Percentiles rank a stretch among this genome's conserved stretches.
Conservation (phyloP, 2,888 invertebrate genomes). For the Diaprepes abbreviatus region DNA sequence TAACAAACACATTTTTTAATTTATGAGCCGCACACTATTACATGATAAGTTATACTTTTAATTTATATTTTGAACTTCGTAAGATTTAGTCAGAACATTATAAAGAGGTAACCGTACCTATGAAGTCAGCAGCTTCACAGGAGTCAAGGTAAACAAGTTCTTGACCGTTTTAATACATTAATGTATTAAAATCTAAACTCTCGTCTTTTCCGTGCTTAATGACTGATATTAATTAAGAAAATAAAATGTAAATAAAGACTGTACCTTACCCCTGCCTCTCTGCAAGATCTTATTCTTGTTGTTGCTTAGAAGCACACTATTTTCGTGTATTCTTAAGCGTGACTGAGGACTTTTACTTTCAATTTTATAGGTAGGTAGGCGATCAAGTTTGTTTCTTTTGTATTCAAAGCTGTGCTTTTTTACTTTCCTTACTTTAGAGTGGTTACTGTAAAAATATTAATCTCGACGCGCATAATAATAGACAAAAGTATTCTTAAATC, state of each 20-base stretch:
- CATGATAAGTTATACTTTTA: neutral
- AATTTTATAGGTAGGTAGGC: constrained; percentile 67
- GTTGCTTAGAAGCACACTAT: constrained; percentile 46
- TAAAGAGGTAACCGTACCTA: constrained; percentile 40
- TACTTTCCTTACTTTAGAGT: constrained; percentile 58
- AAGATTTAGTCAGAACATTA: constrained; percentile 33
- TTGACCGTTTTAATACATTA: constrained; percentile 49
- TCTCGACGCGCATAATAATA: neutral
- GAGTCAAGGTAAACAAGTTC: constrained; percentile 66
- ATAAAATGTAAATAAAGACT: constrained; percentile 14
- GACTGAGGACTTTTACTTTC: constrained; percentile 61
- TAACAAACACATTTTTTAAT: neutral
- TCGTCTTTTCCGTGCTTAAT: constrained; percentile 29
- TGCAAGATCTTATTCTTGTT: constrained; percentile 34
- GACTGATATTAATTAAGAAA: constrained; percentile 19
- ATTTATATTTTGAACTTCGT: constrained; percentile 33
- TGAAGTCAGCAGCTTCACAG: constrained; percentile 59
- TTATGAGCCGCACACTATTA: neutral
- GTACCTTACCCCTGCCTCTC: constrained; percentile 37
- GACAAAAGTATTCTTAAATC: neutral
- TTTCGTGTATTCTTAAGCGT: constrained; percentile 51
- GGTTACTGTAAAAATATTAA: neutral
- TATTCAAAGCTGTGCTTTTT: constrained; percentile 60
- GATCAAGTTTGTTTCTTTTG: constrained; percentile 62
- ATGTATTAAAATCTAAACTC: constrained; percentile 16